Conservation (phyloP, 2,888 invertebrate genomes). For the Antheraea yamamai region DNA sequence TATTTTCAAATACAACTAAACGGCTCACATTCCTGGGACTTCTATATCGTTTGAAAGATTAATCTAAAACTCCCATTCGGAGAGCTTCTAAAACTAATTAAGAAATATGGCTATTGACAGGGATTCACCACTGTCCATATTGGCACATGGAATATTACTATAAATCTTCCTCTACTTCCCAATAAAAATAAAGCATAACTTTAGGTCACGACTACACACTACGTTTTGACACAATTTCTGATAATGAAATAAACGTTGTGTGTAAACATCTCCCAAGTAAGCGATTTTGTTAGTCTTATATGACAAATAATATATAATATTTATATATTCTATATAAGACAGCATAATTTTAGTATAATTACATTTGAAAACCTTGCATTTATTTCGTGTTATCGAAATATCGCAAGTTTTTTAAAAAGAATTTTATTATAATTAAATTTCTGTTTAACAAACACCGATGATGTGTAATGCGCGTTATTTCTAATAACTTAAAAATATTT, state of each 20-base stretch:
- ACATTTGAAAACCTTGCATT: conserved; percentile 49
- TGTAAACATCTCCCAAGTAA: conserved; percentile 36
- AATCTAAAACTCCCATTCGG: conserved; percentile 30
- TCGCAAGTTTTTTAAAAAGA: conserved; percentile 57
- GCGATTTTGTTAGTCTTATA: conserved; percentile 48
- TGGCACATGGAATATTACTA: conserved; percentile 74
- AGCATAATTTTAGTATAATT: conserved; percentile 28
- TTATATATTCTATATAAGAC: conserved; percentile 77
- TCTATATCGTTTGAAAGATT: not conserved
- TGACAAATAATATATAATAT: conserved; percentile 76
- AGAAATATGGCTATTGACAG: conserved; percentile 78
- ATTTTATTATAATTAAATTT: not conserved
- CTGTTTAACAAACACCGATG: not conserved
- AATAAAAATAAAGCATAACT: conserved; percentile 22
- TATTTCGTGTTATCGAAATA: conserved; percentile 74
- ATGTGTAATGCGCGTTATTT: not conserved
- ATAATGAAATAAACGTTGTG: conserved; percentile 11
- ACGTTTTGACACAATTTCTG: conserved; percentile 12
- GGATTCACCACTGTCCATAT: conserved; percentile 52
- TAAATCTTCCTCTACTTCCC: conserved; percentile 10
- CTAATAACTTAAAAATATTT: not conserved
- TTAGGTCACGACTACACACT: conserved; percentile 7
- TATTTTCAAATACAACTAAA: conserved; percentile 62
- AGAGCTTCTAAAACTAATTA: conserved; percentile 52
- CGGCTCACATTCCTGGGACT: conserved; percentile 13